phyloP scores from a whole-genome alignment of 2,888 invertebrate species.

The Synanthedon vespiformis region DNA sequence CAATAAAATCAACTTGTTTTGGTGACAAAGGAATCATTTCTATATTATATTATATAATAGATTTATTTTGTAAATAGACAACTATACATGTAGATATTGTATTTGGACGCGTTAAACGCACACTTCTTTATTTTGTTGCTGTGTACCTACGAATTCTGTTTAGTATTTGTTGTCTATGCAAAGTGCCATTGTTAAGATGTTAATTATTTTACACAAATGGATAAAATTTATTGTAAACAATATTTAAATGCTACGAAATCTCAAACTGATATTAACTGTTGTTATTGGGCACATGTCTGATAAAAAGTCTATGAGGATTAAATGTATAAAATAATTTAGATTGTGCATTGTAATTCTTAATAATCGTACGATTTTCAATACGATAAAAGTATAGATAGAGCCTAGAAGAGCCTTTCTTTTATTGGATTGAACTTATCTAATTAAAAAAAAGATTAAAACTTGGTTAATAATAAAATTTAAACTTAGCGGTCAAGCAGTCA shows the following conservation, averaged over 20 bases:
- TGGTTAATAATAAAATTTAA: too few relatives aligned
- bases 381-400: too few relatives aligned
- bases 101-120: conserved; percentile 6
- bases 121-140: conserved; percentile 13
- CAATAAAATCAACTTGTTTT: background rate
- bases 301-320: background rate
- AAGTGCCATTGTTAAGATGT: conserved; percentile 46
- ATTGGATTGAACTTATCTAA: too few relatives aligned
- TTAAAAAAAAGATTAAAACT: too few relatives aligned
- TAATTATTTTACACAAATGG: conserved; percentile 9
- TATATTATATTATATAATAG: conserved; percentile 35
- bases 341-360: too few relatives aligned
- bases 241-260: conserved; percentile 24
- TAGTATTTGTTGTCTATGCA: conserved; percentile 13
- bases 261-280: conserved; percentile 14
- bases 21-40: conserved; percentile 24
- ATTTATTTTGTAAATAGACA: background rate
- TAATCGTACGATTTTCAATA: too few relatives aligned
- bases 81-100: background rate
- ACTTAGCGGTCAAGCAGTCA: too few relatives aligned
- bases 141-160: conserved; percentile 24
- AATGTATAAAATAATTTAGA: too few relatives aligned
- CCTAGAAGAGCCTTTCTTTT: too few relatives aligned
- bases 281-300: conserved; percentile 15
- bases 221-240: conserved; percentile 25